Evolutionary conservation across 2,113 vertebrate genomes (phyloP), one percentile per base, ranked within the genome.

Genomic region (Nesoenas mayeri): DNA sequence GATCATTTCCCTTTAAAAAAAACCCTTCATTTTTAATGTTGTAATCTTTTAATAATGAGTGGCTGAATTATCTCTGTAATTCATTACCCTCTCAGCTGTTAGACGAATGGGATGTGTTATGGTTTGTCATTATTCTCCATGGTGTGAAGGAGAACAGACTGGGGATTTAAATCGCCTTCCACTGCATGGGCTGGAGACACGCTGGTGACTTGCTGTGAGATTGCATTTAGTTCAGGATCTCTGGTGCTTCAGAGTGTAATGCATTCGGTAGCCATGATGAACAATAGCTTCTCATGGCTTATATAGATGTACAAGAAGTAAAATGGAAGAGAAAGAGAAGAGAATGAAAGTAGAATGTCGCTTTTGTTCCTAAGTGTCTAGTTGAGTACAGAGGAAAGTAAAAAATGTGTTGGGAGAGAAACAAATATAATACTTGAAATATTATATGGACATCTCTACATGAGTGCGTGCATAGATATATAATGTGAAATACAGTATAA

Each of bases 71-170:
- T 96, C 84, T 89, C 88, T 95, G 88, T 95, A 96, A 96, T 97
- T 96, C 95, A 95, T 97, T 97, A 91, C 83, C 65, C 93, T 94
- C 91, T 94, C 87, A 91, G 81, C 95, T 97, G 73, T 91, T 89
- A 81, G 95, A 92, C 96, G 96, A 97, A 97, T 95, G 93, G 91
- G 91, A 62, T 96, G 65, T 91, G 94, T 96, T 97, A 89, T 89
- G 85, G 80, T 93, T 92, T 97, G 88, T 94, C 96, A 92, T 97
- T 97, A 96, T 93, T 97, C 92, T 97, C 93, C 75, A n/a, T 69
- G 93, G 94, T 81, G 64, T 74, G 83, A 72, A 47, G 72, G 77
- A 96, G 89, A 96, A 66, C 88, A 97, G 84, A 70, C 62, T 96
- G 82, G 75, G 69, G 96, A 94, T 96, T 94, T 97, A 95, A 97